Base-by-base conservation (phyloP, 2,113 vertebrate genomes). In the Plectropomus leopardus region DNA sequence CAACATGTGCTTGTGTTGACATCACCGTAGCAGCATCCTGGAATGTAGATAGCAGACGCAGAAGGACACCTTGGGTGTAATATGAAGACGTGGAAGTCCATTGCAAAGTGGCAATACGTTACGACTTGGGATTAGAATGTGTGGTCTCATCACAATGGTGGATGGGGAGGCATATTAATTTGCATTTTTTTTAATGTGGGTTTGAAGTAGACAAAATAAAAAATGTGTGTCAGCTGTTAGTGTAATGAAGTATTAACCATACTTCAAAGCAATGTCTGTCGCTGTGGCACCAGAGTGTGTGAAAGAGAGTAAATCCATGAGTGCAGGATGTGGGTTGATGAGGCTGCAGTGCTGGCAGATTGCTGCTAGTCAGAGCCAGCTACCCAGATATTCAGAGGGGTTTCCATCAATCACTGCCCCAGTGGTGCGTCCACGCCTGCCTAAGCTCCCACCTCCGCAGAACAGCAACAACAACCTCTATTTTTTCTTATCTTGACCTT, bases 391-490 rank as follows among this genome's bases (percentile, higher is more conserved):
- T 78, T 66, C 65, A 54, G 63, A 67, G 69, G 58, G 44, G 61
- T 80, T 85, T 74, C 74, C 87, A 91, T 91, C 85, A 86, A 87
- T 92, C 90, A 88, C 74, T 63, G 40, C 82, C 76, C 45, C 80
- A 72, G 83, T 71, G 78, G 74, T 40, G 71, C 59, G 79, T 88
- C 67, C 34, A 47, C 19, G 11, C 76, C 57, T 78, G 69, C 66
- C 86, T 50, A 66, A 82, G 34, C 72, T 83, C 67, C n/a, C 50
- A 75, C 59, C 73, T 76, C 80, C 42, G n/a, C 53, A 68, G 19
- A 28, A 57, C 51, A 55, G 59, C 61, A 75, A 77, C 73, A 80
- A 67, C 68, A 77, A 78, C 76, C 84, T 85, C 71, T 66, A 30
- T 77, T 85, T 88, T 34, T 48, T 87, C n/a, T 68, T 40, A 40